phyloP scores from a whole-genome alignment of 2,888 invertebrate genomes.

The Leptopilina syphax region DNA sequence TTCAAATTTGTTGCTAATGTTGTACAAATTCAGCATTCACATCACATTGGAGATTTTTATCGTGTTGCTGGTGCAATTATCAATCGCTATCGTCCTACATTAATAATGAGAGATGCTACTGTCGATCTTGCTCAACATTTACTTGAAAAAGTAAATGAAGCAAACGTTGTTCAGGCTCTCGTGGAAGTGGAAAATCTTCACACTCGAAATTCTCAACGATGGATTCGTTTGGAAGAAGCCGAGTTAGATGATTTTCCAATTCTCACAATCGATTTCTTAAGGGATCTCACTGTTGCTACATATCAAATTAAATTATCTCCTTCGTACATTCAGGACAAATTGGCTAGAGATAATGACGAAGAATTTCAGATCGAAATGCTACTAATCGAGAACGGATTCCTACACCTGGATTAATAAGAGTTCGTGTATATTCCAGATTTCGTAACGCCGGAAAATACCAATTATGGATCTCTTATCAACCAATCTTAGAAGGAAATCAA shows the following conservation, averaged over 20 bases:
- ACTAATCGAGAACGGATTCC: background rate
- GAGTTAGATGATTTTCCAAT: slow-evolving; percentile 44
- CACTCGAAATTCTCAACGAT: slow-evolving; percentile 41
- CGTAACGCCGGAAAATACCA: slow-evolving; percentile 22
- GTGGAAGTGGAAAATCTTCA: slow-evolving; percentile 46
- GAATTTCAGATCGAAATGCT: slow-evolving; percentile 49
- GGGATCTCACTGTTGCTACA: slow-evolving; percentile 44
- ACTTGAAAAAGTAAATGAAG: slow-evolving; percentile 38
- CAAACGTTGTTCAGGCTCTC: slow-evolving; percentile 45
- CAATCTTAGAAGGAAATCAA: background rate
- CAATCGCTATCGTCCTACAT: slow-evolving; percentile 43
- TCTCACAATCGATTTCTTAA: slow-evolving; percentile 46
- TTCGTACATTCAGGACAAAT: slow-evolving; percentile 52
- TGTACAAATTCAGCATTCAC: slow-evolving; percentile 41
- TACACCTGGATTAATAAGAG: background rate
- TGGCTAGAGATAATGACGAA: slow-evolving; percentile 44
- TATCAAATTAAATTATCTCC: slow-evolving; percentile 51
- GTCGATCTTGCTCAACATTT: slow-evolving; percentile 34
- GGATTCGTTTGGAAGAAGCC: slow-evolving; percentile 41
- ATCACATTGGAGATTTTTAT: slow-evolving; percentile 41
- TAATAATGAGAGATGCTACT: slow-evolving; percentile 43
- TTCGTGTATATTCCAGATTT: slow-evolving; percentile 18
- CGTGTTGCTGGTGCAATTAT: slow-evolving; percentile 40
- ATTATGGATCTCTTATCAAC: slow-evolving; percentile 32
- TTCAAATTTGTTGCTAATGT: slow-evolving; percentile 48